phyloP scores from a whole-genome alignment of 1,140 invertebrate genomes.

The Thaumatotibia leucotreta region DNA sequence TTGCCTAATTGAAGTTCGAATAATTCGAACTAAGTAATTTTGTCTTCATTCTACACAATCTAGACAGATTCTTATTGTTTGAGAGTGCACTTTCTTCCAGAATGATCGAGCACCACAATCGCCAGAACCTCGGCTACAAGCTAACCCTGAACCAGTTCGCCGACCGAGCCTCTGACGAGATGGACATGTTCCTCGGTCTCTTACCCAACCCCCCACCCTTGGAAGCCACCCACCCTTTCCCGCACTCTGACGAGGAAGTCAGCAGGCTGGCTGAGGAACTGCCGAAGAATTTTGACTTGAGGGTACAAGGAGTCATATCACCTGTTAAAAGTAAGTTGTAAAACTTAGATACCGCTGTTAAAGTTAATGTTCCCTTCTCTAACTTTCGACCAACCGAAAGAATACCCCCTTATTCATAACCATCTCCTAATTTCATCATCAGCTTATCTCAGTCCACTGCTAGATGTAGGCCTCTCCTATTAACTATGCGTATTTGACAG shows the following conservation, averaged over 20 bases:
- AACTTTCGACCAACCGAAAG: not conserved
- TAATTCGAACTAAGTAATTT: too few relatives aligned
- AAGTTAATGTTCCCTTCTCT: not conserved
- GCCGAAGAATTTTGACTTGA: slow-evolving; percentile 89
- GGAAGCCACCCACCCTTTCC: slow-evolving; percentile 82
- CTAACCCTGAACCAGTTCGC: slow-evolving; percentile 50
- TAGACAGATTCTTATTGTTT: too few relatives aligned
- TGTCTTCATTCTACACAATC: too few relatives aligned
- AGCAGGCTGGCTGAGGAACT: slow-evolving; percentile 53
- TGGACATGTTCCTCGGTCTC: slow-evolving; percentile 30
- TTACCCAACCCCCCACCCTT: slow-evolving; percentile 1
- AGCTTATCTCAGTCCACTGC: too few relatives aligned
- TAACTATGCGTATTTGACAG: too few relatives aligned
- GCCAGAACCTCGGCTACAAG: slow-evolving; percentile 43
- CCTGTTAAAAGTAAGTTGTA: slow-evolving; percentile 89
- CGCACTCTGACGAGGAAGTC: slow-evolving; percentile 69
- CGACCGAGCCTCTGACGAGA: slow-evolving; percentile 39
- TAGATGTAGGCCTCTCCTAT: too few relatives aligned
- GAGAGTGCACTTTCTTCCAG: slow-evolving; percentile 26
- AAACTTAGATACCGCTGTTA: too few relatives aligned
- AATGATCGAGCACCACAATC: slow-evolving; percentile 36
- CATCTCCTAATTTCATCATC: too few relatives aligned
- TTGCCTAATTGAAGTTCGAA: too few relatives aligned
- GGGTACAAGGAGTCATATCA: slow-evolving; percentile 90
- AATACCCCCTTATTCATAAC: too few relatives aligned